These are phyloP conservation scores for Drosophila prostipennis DNA, from an alignment of 2,888 invertebrate genomes.

Conservation along the genomic window DNA sequence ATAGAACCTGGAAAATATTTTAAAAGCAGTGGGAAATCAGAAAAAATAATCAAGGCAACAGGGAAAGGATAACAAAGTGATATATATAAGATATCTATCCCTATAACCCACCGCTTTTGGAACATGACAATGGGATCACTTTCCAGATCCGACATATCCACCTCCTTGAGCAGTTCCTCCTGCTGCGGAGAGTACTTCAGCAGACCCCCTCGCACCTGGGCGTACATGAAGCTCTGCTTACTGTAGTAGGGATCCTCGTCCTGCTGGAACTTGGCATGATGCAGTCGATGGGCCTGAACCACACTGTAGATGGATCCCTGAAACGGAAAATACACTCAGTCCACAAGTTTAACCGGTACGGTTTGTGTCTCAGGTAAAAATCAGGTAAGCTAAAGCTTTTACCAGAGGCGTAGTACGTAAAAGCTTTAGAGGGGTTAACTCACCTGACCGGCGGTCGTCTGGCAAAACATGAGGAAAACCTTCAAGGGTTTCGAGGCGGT, in stretches of 20 bases:
- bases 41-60: no score
- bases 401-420: neutral
- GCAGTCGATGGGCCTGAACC: conserved; percentile 92
- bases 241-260: conserved; percentile 92
- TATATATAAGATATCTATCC: no score
- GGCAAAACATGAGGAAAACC: conserved; percentile 91
- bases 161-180: conserved; percentile 86
- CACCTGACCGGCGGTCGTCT: conserved; percentile 95
- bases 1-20: conserved; percentile 86
- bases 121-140: conserved; percentile 91
- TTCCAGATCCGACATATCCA: conserved; percentile 93
- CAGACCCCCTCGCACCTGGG: conserved; percentile 91
- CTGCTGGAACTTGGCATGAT: conserved; percentile 91
- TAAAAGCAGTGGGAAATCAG: neutral
- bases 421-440: conserved; percentile 67
- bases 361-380: conserved; percentile 51
- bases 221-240: conserved; percentile 91
- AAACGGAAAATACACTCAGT: conserved; percentile 45
- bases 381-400: neutral
- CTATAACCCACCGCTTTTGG: conserved; percentile 88
- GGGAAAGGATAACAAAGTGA: no score
- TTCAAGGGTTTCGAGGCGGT: conserved; percentile 89
- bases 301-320: conserved; percentile 94
- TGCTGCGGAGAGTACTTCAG: conserved; percentile 88
- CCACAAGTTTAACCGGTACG: neutral